A percentile compares a stretch with the other conserved stretches of the same genome.
Evolutionary conservation across 2,888 invertebrate species (phyloP).

Genomic region (Drosophila nr. fundita): DNA sequence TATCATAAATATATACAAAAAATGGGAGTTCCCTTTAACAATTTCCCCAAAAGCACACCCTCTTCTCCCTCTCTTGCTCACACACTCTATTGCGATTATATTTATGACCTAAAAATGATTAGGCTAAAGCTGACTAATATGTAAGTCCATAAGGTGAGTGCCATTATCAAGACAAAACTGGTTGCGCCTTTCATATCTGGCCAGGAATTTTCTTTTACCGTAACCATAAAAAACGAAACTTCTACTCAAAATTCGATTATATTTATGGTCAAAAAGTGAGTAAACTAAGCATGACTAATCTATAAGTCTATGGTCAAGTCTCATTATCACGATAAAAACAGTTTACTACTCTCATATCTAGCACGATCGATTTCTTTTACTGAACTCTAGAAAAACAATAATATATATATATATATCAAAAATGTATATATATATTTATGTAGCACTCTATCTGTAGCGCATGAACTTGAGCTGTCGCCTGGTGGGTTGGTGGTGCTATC

Average conservation of each 20-base stretch:
- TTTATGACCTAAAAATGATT: not conserved
- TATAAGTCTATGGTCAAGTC: slow-evolving; percentile 38
- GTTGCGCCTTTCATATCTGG: not conserved
- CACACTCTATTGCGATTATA: not conserved
- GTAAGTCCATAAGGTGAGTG: not conserved
- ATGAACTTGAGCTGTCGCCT: slow-evolving; percentile 44
- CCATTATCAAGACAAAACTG: not conserved
- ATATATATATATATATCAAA: not conserved
- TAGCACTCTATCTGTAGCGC: slow-evolving; percentile 18
- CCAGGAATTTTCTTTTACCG: not conserved
- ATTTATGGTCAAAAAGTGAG: slow-evolving; percentile 20
- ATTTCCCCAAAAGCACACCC: not conserved
- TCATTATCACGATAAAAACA: slow-evolving; percentile 47
- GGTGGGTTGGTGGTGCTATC: slow-evolving; percentile 33
- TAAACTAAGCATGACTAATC: slow-evolving; percentile 41
- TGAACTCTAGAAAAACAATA: slow-evolving; percentile 6
- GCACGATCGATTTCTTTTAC: slow-evolving; percentile 18
- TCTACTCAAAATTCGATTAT: slow-evolving; percentile 1
- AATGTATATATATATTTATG: not conserved
- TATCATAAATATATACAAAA: not conserved
- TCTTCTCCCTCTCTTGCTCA: not conserved
- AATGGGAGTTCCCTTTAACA: not conserved
- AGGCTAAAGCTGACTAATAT: not conserved
- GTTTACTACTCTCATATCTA: slow-evolving; percentile 48
- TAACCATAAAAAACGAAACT: not conserved